Base-by-base conservation (phyloP, 2,797 vertebrate species). In the Poecilia wingei region DNA sequence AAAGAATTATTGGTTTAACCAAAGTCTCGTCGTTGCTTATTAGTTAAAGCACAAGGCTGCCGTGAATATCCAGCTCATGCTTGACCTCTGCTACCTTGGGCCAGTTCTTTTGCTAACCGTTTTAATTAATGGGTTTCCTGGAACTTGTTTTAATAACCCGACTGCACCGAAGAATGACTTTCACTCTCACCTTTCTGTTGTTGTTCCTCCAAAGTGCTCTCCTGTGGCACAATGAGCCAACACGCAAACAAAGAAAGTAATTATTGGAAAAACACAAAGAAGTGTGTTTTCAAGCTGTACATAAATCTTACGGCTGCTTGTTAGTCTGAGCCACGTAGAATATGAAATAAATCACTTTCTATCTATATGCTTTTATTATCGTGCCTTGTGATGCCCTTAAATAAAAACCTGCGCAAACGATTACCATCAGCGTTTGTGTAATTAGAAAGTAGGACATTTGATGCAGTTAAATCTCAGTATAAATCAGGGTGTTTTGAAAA, bases 11-110 rank as follows among this genome's bases (percentile, higher is more conserved):
- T 55, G 90, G 61, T 81, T 85, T 87, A 87, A 92, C 90, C 91
- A 84, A 91, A 89, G 85, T 86, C 91, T 90, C 86, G 87, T 13
- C 18, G 89, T 84, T 76, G 74, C 87, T 95, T 91, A 89, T 95
- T 94, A 94, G 90, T 91, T 91, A 72, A 81, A 90, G 78, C 86
- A 75, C 43, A 73, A 84, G 77, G 81, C 85, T 85, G 88, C 84
- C 55, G 79, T 92, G 92, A 93, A 94, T 94, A 85, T 88, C 90
- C 78, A 68, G 72, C 68, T 74, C 88, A 92, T 93, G 90, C 69
- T 47, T 33, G 70, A 86, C 85, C 78, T 77, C 45, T 76, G 33
- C 25, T 79, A 88, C 86, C 73, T 70, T 73, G 83, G 83, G 89
- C 86, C 85, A 80, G 72, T 82, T 89, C 80, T 85, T 86, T 66